Evolutionary conservation across 2,113 vertebrate species (phyloP).

Genomic region (Eidolon helvum): DNA sequence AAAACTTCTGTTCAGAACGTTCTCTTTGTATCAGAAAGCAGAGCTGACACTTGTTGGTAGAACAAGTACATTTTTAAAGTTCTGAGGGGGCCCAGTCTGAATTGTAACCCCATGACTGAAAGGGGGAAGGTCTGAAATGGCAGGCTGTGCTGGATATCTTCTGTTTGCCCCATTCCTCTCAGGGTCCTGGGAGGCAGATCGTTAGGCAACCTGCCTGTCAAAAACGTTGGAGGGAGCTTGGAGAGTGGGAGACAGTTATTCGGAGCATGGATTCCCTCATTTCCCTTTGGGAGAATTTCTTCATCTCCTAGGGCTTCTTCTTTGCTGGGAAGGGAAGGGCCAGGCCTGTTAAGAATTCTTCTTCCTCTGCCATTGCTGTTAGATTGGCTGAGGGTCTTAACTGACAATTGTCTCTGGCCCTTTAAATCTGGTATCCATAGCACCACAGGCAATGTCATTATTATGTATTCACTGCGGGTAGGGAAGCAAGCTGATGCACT

Average conservation of each 20-base stretch:
- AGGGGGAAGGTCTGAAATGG: neutral
- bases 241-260: neutral
- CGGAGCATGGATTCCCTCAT: accelerated
- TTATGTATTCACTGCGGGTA: neutral
- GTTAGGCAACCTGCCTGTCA: neutral
- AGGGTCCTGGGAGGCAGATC: neutral
- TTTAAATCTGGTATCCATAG: constrained; percentile 64
- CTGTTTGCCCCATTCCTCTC: neutral
- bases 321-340: neutral
- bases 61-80: neutral
- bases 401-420: constrained; percentile 12
- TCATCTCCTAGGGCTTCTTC: neutral
- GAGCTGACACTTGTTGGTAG: neutral
- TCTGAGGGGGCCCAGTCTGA: neutral
- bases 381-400: neutral
- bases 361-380: neutral
- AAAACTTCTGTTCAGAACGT: neutral
- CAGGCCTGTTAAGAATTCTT: neutral
- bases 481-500: neutral
- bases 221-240: neutral
- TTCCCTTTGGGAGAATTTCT: neutral
- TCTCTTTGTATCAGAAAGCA: neutral
- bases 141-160: neutral
- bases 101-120: neutral
- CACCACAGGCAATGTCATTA: constrained; percentile 14